phyloP scores from a whole-genome alignment of 1,140 invertebrate genomes.

The Muscidifurax raptorellus region DNA sequence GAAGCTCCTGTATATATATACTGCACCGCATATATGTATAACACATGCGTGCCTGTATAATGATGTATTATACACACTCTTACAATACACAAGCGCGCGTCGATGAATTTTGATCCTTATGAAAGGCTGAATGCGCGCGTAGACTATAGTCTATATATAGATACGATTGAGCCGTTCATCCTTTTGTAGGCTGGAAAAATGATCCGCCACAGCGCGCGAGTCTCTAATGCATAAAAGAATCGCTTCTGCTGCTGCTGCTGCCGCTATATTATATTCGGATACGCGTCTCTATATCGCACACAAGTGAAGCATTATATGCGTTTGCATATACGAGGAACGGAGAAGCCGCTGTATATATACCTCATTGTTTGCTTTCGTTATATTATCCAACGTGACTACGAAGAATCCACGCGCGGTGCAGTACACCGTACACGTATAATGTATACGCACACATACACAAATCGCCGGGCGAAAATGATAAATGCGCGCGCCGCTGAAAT shows the following conservation, averaged over 20 bases:
- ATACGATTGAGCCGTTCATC: background rate
- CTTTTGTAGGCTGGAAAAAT: slow-evolving; percentile 28
- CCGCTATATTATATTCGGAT: background rate
- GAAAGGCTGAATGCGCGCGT: background rate
- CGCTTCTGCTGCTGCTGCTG: background rate
- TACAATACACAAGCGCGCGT: background rate
- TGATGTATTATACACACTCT: too few relatives aligned
- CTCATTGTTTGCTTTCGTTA: slow-evolving; percentile 30
- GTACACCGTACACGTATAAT: background rate
- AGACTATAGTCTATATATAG: background rate
- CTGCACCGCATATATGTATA: background rate
- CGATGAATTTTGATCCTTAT: background rate
- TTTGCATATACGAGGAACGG: background rate
- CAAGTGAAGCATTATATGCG: background rate
- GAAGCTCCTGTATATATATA: background rate
- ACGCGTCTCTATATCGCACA: background rate
- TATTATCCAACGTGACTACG: slow-evolving; percentile 40
- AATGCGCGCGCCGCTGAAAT: slow-evolving; percentile 18
- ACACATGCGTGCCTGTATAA: background rate
- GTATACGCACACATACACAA: background rate
- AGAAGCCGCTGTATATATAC: too few relatives aligned
- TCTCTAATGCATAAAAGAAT: slow-evolving; percentile 15
- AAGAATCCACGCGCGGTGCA: background rate
- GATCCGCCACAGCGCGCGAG: slow-evolving; percentile 5
- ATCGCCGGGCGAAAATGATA: slow-evolving; percentile 15